Base-by-base conservation (phyloP, 2,888 invertebrate genomes). In the Dusona sp. region DNA sequence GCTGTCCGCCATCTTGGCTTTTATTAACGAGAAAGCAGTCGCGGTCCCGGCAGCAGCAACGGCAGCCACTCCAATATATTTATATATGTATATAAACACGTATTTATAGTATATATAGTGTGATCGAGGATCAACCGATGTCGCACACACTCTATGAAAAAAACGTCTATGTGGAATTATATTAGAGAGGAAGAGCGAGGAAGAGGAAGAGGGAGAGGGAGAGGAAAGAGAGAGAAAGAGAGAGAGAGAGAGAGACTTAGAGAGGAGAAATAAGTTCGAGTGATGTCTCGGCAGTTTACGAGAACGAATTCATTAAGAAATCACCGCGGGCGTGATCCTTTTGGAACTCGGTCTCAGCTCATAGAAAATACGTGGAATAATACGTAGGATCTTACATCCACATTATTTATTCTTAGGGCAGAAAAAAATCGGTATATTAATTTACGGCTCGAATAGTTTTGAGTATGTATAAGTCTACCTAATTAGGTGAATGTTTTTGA, bases 11-110 rank as follows among this genome's bases (percentile, higher is more conserved):
- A 93, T 93, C 93, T 93, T 93, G 92, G 90, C 92, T 93, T 93
- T 94, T 94, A 94, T 94, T 94, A 94, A 94, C 94, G 93, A 94
- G 93, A 92, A 92, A 92, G 90, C 90, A 92, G 90, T 90, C 83
- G 83, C 81, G 70, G 80, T 65, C 80, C 83, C 83, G 57, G 74
- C 83, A 65, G 68, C 79, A 51, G 64, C 65, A 51, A 57, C 85
- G 36, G 74, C 85, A 79, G 74, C 84, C 73, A 72, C 57, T 51
- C 51, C 51, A 64, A 51, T 80, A 78, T 78, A 80, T 72, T 48
- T 70, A 33, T 70, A 42, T 68, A 25, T 72, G 3, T 51, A 72
- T 54, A 75, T 77, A 57, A 16, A 68, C 19, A 68, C 48, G 75
- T 57, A 65, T 48, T 64, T 65, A 73, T 42, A 13, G 29, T 74